Evolutionary conservation across 2,113 vertebrate genomes (phyloP), one percentile per base, ranked within the genome.

Genomic region (Chauna torquata): DNA sequence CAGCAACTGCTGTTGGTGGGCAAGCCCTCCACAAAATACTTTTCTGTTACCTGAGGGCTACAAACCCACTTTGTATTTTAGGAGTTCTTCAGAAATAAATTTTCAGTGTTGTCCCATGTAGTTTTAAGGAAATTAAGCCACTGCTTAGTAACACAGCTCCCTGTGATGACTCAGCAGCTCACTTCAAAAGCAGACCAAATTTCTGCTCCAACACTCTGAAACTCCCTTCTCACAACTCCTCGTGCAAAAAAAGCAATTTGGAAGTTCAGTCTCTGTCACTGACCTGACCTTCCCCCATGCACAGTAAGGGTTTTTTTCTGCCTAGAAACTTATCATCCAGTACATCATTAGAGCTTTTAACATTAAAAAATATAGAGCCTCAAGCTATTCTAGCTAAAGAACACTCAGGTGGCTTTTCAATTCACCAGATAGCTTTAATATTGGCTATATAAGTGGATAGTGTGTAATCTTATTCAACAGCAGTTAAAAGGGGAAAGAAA

Each of bases 301-400:
- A 72, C 71, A 83, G 82, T 6, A 11, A 89, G 85, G 70, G 17
- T 68, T 24, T 94, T 57, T 96, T 84, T 95, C 90, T 88, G 88
- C 87, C 64, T 77, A 74, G 58, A 92, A 97, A 92, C 74, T 94
- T 88, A 94, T 87, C 88, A 96, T 93, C 88, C 87, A 86, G 83
- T 84, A 90, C 94, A 94, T 96, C 93, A 90, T 96, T 96, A 96
- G 94, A 92, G 93, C 92, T 96, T 97, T 96, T 91, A 92, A 96
- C 91, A 91, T 84, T 90, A 94, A 87, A 97, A 94, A 95, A 96
- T 94, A 96, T 7, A 94, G 27, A 59, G 85, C 91, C 83, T 91
- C 17, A 49, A 92, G 91, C 90, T 92, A 86, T 88, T 83, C 86
- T 47, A 88, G 59, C 88, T 74, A 92, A 93, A 96, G 95, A 96